Conservation (phyloP, 2,113 vertebrate genomes). For the Mesocricetus auratus region DNA sequence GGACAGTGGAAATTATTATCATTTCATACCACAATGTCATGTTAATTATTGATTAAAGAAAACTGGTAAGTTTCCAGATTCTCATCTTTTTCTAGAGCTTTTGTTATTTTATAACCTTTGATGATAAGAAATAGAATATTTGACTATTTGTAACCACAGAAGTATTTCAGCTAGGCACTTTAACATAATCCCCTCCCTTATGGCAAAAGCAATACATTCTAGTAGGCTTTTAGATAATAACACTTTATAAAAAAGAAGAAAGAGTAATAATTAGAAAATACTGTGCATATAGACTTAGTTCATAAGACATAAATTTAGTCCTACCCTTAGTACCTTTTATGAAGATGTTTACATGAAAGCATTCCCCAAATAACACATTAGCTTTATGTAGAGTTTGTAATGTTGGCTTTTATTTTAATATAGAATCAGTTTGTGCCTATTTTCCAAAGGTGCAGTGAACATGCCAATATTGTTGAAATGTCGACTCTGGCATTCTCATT, state of each 20-base stretch:
- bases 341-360: background rate
- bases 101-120: background rate
- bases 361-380: background rate
- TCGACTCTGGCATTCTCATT: no score
- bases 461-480: background rate
- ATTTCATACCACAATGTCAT: conserved; percentile 20
- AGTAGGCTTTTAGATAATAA: conserved; percentile 38
- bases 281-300: background rate
- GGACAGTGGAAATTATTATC: conserved; percentile 30
- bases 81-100: conserved; percentile 16
- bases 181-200: background rate
- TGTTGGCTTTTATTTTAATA: background rate
- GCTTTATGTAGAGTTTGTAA: background rate
- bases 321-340: background rate
- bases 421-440: background rate
- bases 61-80: conserved; percentile 23
- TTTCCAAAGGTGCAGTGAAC: conserved; percentile 7
- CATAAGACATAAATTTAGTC: background rate
- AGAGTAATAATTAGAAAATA: background rate
- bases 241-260: background rate
- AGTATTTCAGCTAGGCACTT: conserved; percentile 37
- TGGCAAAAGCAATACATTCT: background rate
- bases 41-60: conserved; percentile 13
- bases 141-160: background rate
- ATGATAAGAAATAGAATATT: conserved; percentile 52